phyloP scores from a whole-genome alignment of 2,797 vertebrate genomes.

The Tinamus major region DNA sequence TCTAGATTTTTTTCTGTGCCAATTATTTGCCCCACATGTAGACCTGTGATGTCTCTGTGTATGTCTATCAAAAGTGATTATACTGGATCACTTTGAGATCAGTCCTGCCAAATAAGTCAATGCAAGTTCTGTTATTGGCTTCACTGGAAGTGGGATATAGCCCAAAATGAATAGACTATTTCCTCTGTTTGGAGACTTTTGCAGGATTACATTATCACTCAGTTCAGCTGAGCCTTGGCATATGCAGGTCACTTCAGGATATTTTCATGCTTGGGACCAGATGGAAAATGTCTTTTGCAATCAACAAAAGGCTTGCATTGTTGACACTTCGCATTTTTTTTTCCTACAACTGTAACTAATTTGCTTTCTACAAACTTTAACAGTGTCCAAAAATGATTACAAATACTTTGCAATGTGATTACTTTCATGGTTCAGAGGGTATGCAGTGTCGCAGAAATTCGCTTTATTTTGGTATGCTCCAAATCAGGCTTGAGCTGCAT shows the following conservation, averaged over 20 bases:
- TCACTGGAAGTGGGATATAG: not conserved
- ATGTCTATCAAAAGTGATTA: not conserved
- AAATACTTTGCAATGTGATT: constrained; percentile 64
- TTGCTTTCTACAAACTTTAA: constrained; percentile 66
- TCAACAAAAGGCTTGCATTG: constrained; percentile 59
- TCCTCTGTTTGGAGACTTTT: not conserved
- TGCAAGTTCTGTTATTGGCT: not conserved
- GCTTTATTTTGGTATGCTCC: not conserved
- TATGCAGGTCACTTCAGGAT: constrained; percentile 66
- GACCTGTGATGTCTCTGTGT: not conserved
- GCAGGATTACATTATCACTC: constrained; percentile 27
- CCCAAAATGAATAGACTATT: not conserved
- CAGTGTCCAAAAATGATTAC: constrained; percentile 62
- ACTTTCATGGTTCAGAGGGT: constrained; percentile 49
- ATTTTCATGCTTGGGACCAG: constrained; percentile 63
- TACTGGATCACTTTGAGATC: not conserved
- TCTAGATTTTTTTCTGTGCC: not conserved
- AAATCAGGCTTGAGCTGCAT: constrained; percentile 17
- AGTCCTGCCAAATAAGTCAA: not conserved
- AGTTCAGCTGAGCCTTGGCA: constrained; percentile 23
- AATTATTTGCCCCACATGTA: not conserved
- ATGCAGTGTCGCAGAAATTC: constrained; percentile 50
- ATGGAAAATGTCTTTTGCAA: constrained; percentile 69
- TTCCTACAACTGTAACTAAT: constrained; percentile 68
- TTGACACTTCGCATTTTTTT: constrained; percentile 66